Evolutionary conservation across 2,113 vertebrate genomes (phyloP), one percentile per base, ranked within the genome.

Genomic region (Drymodes brunneopygia): DNA sequence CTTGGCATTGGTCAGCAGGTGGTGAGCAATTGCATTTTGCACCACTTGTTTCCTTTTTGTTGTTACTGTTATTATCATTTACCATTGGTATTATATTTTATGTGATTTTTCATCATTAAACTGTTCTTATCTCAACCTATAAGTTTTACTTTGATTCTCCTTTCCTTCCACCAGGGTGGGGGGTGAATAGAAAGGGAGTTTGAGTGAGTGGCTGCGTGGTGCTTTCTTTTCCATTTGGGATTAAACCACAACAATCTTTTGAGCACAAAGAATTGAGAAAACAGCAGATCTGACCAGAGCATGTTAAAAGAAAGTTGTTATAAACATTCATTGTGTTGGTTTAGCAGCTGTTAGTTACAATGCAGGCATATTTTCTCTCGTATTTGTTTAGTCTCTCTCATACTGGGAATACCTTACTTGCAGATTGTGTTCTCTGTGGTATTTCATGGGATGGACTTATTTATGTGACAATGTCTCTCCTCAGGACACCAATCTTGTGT

Each of bases 401-500:
- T 10, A 57, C 15, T 0, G 0, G 6, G 36, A 19, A 65, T 16
- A 44, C 27, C 7, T 65, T 13, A 33, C 15, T 44, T 73, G 33
- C 44, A 24, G 15, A 36, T 50, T 42, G 47, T 61, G 25, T 35
- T 80, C 7, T 48, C 17, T 35, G 17, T 48, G 29, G 9, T 48
- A 42, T 64, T 57, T 72, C 9, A 3, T 11, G 35, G 50, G 14
- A 51, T 33, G 18, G 42, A 8, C 12, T 80, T 64, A 33, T 56
- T 56, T 8, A 20, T 42, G 27, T 57, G 58, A 19, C 31, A 18
- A 4, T 56, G 8, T 2, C 29, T 29, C 29, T 56, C 35, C 5
- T 80, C 31, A 19, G n/a, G 17, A 57, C 15, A 65, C 31, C 35
- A 36, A 2, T 33, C 35, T 42, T 15, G 14, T 19, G 31, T 72